Percentiles rank a stretch among this genome's conserved stretches.
Conservation (phyloP, 2,797 vertebrate genomes). For the Sebastes steindachneri region DNA sequence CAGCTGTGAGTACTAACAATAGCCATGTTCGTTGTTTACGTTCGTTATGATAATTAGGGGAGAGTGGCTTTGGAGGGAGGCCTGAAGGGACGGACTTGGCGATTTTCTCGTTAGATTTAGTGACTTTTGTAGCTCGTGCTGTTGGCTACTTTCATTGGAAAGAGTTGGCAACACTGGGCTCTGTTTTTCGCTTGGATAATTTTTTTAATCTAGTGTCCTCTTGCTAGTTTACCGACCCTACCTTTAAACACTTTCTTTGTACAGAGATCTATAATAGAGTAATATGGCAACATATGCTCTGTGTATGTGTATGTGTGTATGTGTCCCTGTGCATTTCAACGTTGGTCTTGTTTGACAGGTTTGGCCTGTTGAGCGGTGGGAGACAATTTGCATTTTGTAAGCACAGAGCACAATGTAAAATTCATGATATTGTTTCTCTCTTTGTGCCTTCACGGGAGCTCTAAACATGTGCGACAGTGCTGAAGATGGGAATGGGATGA, state of each 20-base stretch:
- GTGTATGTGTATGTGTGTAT: neutral
- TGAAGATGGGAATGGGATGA: conserved; percentile 70
- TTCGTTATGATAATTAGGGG: too few relatives aligned
- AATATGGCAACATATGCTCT: neutral
- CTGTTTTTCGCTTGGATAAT: too few relatives aligned
- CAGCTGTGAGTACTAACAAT: too few relatives aligned
- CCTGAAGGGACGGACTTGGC: too few relatives aligned
- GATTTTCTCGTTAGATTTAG: fast-evolving
- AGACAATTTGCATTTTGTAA: conserved; percentile 49
- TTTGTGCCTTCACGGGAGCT: conserved; percentile 45
- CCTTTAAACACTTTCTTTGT: conserved; percentile 8
- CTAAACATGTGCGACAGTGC: conserved; percentile 49
- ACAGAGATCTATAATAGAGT: neutral
- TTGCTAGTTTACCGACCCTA: too few relatives aligned
- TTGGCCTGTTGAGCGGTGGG: conserved; percentile 27
- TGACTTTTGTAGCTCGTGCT: too few relatives aligned
- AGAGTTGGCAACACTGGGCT: too few relatives aligned
- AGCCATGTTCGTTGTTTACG: too few relatives aligned
- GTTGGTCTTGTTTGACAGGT: conserved; percentile 15
- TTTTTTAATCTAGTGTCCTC: fast-evolving
- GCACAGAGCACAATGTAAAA: conserved; percentile 42
- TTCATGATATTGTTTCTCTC: conserved; percentile 52
- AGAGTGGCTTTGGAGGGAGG: too few relatives aligned
- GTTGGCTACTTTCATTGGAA: too few relatives aligned
- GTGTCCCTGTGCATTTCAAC: neutral